These are phyloP conservation scores for Semnornis frantzii DNA, from an alignment of 2,113 vertebrate genomes.

Conservation along the genomic window DNA sequence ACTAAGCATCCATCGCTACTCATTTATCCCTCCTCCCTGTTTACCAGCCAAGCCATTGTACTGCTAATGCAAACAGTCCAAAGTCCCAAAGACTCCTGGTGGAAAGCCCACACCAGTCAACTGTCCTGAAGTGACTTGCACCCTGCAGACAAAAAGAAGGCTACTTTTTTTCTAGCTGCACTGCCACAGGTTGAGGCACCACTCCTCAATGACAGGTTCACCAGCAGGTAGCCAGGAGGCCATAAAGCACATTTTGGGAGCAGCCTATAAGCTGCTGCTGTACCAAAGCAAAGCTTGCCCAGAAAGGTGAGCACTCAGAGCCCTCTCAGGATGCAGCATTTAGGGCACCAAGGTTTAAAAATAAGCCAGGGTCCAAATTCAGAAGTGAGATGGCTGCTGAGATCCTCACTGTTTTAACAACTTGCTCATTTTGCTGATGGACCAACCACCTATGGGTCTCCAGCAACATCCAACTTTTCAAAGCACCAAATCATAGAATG, in stretches of 20 bases:
- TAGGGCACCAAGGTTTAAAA: neutral
- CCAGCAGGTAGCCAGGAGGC: neutral
- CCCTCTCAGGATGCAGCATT: neutral
- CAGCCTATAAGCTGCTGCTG: neutral
- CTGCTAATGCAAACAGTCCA: neutral
- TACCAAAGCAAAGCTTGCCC: neutral
- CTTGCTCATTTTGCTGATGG: neutral
- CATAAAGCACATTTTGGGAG: neutral
- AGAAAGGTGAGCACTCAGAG: neutral
- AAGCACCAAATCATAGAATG: neutral
- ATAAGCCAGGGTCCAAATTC: neutral
- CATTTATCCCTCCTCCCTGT: neutral
- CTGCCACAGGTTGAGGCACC: neutral
- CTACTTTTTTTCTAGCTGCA: neutral
- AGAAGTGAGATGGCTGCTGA: neutral
- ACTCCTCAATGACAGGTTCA: neutral
- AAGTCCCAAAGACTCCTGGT: neutral
- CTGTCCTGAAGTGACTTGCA: neutral
- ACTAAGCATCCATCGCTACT: neutral
- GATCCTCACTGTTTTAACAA: neutral
- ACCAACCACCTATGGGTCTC: neutral
- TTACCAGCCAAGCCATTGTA: neutral
- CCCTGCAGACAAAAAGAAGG: accelerated
- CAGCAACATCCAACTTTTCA: accelerated
- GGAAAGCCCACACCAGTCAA: neutral